Evolutionary conservation across 2,888 invertebrate species (phyloP).

Genomic region (Shargacucullia verbasci): DNA sequence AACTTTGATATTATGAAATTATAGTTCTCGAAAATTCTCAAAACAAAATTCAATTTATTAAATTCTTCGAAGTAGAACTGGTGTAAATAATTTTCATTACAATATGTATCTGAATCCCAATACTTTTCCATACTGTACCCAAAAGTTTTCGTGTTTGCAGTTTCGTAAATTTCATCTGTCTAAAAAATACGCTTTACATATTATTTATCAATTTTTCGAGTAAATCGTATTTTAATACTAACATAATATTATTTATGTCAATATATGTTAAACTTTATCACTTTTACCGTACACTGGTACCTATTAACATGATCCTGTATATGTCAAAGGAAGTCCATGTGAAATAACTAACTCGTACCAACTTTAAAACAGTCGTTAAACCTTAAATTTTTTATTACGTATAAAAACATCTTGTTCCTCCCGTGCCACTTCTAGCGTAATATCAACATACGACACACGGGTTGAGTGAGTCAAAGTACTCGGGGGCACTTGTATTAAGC

Average conservation of each 20-base stretch:
- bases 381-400: conserved; percentile 13
- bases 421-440: conserved; percentile 39
- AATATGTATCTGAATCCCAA: no score
- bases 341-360: neutral
- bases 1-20: conserved; percentile 23
- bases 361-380: conserved; percentile 18
- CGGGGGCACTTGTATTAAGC: conserved; percentile 60
- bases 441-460: conserved; percentile 53
- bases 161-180: no score
- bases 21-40: conserved; percentile 15
- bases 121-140: no score
- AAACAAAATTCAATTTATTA: conserved; percentile 17
- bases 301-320: neutral
- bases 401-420: conserved; percentile 27
- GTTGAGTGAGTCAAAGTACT: conserved; percentile 47
- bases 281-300: no score
- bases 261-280: no score
- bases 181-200: no score
- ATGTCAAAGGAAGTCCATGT: conserved; percentile 1
- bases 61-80: neutral
- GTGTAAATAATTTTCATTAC: no score
- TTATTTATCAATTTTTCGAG: neutral
- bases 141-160: no score
- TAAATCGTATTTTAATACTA: no score
- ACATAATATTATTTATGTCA: no score